Evolutionary conservation across 2,113 vertebrate genomes (phyloP).

Genomic region (Rhinolophus ferrumequinum): DNA sequence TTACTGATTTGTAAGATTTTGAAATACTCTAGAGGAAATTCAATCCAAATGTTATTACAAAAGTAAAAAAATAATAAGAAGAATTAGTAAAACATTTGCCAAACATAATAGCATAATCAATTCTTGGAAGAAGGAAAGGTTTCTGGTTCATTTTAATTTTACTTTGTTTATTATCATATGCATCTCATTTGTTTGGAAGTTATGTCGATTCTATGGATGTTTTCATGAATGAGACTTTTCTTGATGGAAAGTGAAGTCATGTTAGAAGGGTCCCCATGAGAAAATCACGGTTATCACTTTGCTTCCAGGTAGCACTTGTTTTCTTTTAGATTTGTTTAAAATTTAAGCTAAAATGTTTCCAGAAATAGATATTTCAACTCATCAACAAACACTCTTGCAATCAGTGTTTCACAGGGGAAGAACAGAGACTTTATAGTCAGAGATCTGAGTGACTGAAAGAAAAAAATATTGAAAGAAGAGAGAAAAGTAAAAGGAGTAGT

Average conservation of each 20-base stretch:
- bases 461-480: conserved; percentile 42
- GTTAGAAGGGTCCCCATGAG: background rate
- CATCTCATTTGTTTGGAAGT: background rate
- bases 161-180: background rate
- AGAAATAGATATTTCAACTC: conserved; percentile 60
- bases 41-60: background rate
- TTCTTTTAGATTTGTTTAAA: conserved; percentile 54
- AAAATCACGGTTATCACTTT: conserved; percentile 15
- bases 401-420: background rate
- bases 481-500: background rate
- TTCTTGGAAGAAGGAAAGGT: background rate
- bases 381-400: conserved; percentile 43
- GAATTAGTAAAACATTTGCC: background rate
- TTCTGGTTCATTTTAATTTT: background rate
- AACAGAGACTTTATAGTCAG: background rate
- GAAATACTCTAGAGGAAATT: background rate
- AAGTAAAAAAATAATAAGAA: conserved; percentile 39
- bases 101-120: background rate
- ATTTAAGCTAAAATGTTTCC: conserved; percentile 32
- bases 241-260: background rate
- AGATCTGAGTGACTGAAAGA: background rate
- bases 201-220: background rate
- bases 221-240: conserved; percentile 1
- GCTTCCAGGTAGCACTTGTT: background rate
- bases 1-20: background rate